Evolutionary conservation across 2,888 invertebrate species (phyloP).

Genomic region (Nemapogon koenigi): DNA sequence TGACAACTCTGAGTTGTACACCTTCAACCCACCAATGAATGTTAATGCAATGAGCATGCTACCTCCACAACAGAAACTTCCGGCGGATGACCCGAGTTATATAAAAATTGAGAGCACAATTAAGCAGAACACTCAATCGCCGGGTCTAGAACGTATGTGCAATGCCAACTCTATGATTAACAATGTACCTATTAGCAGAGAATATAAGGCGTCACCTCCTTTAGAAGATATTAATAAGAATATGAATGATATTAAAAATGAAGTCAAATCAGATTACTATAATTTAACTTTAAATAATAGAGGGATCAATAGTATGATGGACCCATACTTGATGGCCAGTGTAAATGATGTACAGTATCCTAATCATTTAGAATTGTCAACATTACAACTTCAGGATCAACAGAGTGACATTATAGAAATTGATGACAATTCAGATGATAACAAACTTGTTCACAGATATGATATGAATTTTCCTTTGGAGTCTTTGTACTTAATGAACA

Average conservation of each 20-base stretch:
- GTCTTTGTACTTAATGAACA: slow-evolving; percentile 49
- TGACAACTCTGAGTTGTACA: slow-evolving; percentile 40
- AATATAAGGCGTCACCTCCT: slow-evolving; percentile 52
- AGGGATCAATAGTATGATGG: slow-evolving; percentile 37
- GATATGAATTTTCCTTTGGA: slow-evolving; percentile 53
- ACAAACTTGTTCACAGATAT: slow-evolving; percentile 43
- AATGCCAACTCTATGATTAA: slow-evolving; percentile 38
- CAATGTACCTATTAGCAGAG: slow-evolving; percentile 34
- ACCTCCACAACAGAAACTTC: slow-evolving; percentile 44
- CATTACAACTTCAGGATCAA: slow-evolving; percentile 34
- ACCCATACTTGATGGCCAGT: slow-evolving; percentile 50
- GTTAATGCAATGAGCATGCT: slow-evolving; percentile 43
- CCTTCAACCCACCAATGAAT: slow-evolving; percentile 46
- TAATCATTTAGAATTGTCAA: slow-evolving; percentile 40
- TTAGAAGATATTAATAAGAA: slow-evolving; percentile 52
- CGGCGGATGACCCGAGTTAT: slow-evolving; percentile 46
- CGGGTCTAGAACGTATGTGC: slow-evolving; percentile 51
- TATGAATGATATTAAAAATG: slow-evolving; percentile 51
- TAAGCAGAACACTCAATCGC: slow-evolving; percentile 55
- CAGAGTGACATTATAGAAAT: slow-evolving; percentile 55
- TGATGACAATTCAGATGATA: slow-evolving; percentile 55
- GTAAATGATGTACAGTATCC: slow-evolving; percentile 49
- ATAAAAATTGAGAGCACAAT: slow-evolving; percentile 54
- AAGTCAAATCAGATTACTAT: slow-evolving; percentile 52
- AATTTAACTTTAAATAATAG: slow-evolving; percentile 35